Conservation (phyloP, 2,888 invertebrate genomes). For the Sipha maydis region DNA sequence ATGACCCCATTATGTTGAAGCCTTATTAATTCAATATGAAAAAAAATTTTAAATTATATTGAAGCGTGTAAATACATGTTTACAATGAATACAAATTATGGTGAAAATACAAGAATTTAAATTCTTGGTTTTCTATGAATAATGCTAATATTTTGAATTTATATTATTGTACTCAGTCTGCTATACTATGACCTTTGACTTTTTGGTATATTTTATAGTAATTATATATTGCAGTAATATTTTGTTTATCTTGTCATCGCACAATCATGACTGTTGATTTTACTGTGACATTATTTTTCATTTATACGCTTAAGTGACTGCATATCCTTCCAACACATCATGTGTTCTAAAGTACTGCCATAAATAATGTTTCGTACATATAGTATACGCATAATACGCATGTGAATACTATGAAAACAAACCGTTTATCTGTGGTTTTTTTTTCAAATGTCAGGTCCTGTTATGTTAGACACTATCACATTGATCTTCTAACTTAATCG, state of each 20-base stretch:
- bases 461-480: neutral
- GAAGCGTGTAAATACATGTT: no score
- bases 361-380: neutral
- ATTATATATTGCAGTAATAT: neutral
- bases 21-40: no score
- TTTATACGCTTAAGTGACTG: neutral
- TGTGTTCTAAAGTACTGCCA: neutral
- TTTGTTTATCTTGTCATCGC: conserved; percentile 10
- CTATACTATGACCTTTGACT: conserved; percentile 14
- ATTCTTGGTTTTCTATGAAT: no score
- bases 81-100: no score
- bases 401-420: neutral
- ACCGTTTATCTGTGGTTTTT: conserved; percentile 6
- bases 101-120: no score
- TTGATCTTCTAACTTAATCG: neutral
- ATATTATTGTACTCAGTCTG: no score
- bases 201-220: neutral
- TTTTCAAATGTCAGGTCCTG: neutral
- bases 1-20: no score
- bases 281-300: conserved; percentile 10
- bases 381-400: neutral
- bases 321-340: neutral
- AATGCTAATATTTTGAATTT: no score
- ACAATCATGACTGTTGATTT: conserved; percentile 24
- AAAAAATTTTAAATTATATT: no score